These are phyloP conservation scores for Seira musarum DNA, from an alignment of 2,888 invertebrate species.

Conservation along the genomic window DNA sequence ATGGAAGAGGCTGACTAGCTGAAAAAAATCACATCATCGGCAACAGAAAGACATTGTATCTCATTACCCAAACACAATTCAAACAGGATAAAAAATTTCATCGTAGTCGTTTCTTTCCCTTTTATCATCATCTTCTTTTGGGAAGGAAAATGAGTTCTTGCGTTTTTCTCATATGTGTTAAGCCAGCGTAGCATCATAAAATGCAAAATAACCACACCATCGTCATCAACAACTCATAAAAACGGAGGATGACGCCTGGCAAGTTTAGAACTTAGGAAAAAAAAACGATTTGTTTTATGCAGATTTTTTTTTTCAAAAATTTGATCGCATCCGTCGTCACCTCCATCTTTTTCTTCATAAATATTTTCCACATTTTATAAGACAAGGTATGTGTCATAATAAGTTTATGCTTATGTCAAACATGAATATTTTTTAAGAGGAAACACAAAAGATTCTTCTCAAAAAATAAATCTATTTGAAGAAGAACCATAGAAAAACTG, in stretches of 20 bases:
- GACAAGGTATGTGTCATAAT: too few species aligned
- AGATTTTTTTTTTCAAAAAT: constrained; percentile 58
- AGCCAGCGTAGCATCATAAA: constrained; percentile 60
- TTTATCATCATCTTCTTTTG: neutral
- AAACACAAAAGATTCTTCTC: too few species aligned
- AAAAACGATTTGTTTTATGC: constrained; percentile 59
- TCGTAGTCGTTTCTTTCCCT: constrained; percentile 14
- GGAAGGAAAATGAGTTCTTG: constrained; percentile 49
- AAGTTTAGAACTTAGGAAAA: constrained; percentile 19
- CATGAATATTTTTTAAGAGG: too few species aligned
- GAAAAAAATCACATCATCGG: constrained; percentile 47
- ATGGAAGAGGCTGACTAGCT: constrained; percentile 63
- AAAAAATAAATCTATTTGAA: too few species aligned
- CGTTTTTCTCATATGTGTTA: constrained; percentile 54
- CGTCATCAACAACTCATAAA: constrained; percentile 41
- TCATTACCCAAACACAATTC: constrained; percentile 64
- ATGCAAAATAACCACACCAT: constrained; percentile 56
- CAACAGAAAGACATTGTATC: constrained; percentile 68
- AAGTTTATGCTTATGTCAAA: too few species aligned
- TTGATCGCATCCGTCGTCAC: constrained; percentile 53
- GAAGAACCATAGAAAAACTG: too few species aligned
- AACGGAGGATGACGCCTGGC: constrained; percentile 26
- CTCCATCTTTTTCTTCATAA: too few species aligned
- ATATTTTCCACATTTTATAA: too few species aligned
- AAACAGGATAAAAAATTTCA: constrained; percentile 50